Evolutionary conservation across 2,113 vertebrate genomes (phyloP), one percentile per base, ranked within the genome.

Genomic region (Mastomys natalensis): DNA sequence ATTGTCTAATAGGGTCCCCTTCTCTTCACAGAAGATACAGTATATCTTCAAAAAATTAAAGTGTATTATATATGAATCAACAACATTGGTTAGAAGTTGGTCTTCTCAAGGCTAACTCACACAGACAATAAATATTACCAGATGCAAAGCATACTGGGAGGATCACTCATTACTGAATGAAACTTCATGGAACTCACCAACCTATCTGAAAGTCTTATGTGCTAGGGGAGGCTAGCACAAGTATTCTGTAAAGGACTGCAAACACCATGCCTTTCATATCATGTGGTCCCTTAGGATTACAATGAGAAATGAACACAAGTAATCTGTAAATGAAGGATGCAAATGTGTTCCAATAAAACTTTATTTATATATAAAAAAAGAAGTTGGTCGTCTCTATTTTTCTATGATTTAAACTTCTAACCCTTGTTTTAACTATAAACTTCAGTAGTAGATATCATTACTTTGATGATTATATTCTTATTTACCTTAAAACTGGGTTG

Each of bases 381-480:
- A 51, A 51, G 48, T 51, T 51, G 0, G 26, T 43, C 5, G 80
- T 66, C 0, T 70, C 1, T 76, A 45, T 1, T 72, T 6, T 58
- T 68, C 26, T 26, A 31, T 58, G 9, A 64, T 43, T 77, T 87
- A 82, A 87, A 91, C 45, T 73, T 89, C 31, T 91, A 5, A 66
- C 53, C 12, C 21, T 86, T 31, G 19, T 73, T 55, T 55, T 81
- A 26, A 26, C 12, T 62, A 84, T 43, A 60, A 60, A 40, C 24
- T 11, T 29, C 58, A 43, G 7, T 53, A 16, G 66, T 53, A 37
- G 77, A 64, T 0, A 12, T 43, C 17, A 82, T 77, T 86, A 48
- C 4, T 82, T 95, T 89, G 37, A 77, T 43, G 76, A 66, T 81
- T 68, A 37, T 73, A n/a, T 89, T 82, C 53, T 60, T 40, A 87